Evolutionary conservation across 2,888 invertebrate species (phyloP).

Genomic region (Gandaritis pyraliata): DNA sequence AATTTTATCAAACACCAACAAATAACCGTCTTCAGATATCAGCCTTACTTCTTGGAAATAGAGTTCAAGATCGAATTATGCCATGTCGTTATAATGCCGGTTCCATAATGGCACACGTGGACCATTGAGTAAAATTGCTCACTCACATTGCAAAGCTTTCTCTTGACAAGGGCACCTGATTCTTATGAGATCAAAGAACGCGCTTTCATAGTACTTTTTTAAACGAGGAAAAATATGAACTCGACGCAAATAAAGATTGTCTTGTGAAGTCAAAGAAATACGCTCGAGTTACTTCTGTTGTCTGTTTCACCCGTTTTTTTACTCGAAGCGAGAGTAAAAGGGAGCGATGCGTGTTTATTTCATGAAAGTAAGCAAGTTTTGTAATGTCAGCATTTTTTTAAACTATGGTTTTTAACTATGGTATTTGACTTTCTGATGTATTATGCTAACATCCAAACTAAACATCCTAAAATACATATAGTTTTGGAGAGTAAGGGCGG

Average conservation of each 20-base stretch:
- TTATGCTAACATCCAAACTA: too few species aligned
- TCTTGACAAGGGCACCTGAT: constrained; percentile 40
- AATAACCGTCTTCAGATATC: not conserved
- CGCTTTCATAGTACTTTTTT: constrained; percentile 32
- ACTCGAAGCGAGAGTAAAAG: constrained; percentile 7
- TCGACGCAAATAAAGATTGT: constrained; percentile 45
- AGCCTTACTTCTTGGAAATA: constrained; percentile 14
- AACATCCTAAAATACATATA: too few species aligned
- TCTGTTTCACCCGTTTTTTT: constrained; percentile 20
- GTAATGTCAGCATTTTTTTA: not conserved
- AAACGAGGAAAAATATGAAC: constrained; percentile 45
- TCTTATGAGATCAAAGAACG: constrained; percentile 40
- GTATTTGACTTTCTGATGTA: too few species aligned
- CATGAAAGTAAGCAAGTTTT: constrained; percentile 4
- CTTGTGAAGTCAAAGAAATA: constrained; percentile 44
- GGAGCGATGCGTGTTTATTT: constrained; percentile 5
- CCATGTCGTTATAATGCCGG: constrained; percentile 7
- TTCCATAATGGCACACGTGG: constrained; percentile 28
- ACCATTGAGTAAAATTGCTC: constrained; percentile 39
- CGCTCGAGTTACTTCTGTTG: constrained; percentile 29
- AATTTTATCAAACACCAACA: constrained; percentile 7
- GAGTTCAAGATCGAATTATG: constrained; percentile 24
- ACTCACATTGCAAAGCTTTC: constrained; percentile 38
- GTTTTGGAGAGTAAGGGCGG: too few species aligned
- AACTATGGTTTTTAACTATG: not conserved